Conservation (phyloP, 2,888 invertebrate genomes). For the Stenodema calcarata region DNA sequence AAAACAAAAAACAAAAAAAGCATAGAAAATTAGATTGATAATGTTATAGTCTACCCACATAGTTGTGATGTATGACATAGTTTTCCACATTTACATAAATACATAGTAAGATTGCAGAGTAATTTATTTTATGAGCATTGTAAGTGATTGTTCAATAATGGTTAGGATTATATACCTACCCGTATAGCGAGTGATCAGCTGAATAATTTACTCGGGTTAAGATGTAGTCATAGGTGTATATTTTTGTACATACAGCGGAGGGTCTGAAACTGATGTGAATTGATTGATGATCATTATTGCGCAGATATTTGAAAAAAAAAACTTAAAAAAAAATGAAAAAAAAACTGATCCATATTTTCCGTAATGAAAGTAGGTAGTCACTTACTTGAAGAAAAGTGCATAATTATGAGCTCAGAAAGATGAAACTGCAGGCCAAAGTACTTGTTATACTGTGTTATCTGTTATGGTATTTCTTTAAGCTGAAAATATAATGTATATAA, state of each 20-base stretch:
- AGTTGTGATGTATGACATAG: constrained; percentile 33
- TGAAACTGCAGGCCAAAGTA: constrained; percentile 53
- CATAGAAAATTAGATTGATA: not conserved
- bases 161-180: constrained; percentile 36
- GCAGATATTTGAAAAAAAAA: constrained; percentile 11
- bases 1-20: no score
- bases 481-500: not conserved
- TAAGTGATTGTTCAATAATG: constrained; percentile 51
- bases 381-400: constrained; percentile 1
- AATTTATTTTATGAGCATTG: constrained; percentile 54
- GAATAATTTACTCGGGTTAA: constrained; percentile 54
- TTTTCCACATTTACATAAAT: constrained; percentile 16
- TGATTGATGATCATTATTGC: constrained; percentile 39
- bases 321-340: no score
- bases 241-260: constrained; percentile 54
- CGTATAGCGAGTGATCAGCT: constrained; percentile 39
- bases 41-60: not conserved
- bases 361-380: constrained; percentile 30
- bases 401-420: constrained; percentile 51
- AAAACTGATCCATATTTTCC: constrained; percentile 42
- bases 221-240: constrained; percentile 55
- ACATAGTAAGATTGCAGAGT: not conserved
- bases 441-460: constrained; percentile 49
- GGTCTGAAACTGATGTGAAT: constrained; percentile 48
- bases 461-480: constrained; percentile 44